phyloP scores from a whole-genome alignment of 2,113 vertebrate species.

The Cnemophilus loriae region DNA sequence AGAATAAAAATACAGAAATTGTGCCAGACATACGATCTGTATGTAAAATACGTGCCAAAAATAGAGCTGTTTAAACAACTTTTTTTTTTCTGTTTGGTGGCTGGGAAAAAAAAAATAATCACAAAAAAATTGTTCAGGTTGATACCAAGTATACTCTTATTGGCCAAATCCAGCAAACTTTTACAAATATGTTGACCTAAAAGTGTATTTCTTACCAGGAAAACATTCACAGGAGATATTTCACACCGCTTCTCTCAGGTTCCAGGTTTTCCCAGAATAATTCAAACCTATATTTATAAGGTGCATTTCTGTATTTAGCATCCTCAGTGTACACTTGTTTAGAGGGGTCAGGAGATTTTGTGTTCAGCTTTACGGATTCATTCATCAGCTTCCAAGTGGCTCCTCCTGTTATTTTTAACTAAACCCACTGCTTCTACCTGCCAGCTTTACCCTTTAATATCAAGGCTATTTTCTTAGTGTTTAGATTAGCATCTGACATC shows the following conservation, averaged over 20 bases:
- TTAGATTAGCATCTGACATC: not conserved
- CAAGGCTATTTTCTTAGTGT: not conserved
- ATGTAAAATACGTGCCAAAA: not conserved
- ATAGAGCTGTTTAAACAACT: not conserved
- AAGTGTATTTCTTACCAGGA: not conserved
- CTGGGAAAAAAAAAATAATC: not conserved
- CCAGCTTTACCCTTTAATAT: not conserved
- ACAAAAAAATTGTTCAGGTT: not conserved
- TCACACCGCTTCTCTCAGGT: not conserved
- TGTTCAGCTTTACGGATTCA: not conserved
- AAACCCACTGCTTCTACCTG: not conserved
- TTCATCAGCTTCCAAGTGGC: not conserved
- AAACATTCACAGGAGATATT: not conserved
- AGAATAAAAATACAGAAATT: not conserved
- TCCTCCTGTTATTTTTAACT: not conserved
- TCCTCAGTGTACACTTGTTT: not conserved
- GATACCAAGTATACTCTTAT: not conserved
- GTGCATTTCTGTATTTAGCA: not conserved
- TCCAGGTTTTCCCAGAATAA: not conserved
- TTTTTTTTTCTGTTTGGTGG: not conserved
- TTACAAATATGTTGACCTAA: not conserved
- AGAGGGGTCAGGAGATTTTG: not conserved
- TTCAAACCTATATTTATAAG: not conserved
- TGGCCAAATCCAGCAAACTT: not conserved
- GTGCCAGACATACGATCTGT: not conserved